Base-by-base conservation (phyloP, 1,140 invertebrate species). In the Dendrolimus punctatus region DNA sequence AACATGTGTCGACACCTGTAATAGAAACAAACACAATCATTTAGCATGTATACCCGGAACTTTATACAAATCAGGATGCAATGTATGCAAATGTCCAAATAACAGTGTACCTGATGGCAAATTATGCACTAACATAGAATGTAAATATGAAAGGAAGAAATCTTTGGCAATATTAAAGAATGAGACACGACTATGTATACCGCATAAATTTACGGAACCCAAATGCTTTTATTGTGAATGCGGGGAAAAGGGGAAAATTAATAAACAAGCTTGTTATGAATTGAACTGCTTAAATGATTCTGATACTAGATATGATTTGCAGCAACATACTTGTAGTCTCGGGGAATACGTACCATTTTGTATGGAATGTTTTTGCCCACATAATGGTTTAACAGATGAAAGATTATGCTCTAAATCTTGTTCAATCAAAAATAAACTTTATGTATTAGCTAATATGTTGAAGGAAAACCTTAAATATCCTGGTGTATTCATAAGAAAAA, bases 211-310 rank as follows among this genome's bases (percentile, higher is more conserved):
- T 52, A 72, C 73, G 0, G 60, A 61, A 43, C 69, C 76, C 0
- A 73, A 49, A 58, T 85, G 82, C 49, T 59, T 78, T n/a, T 83
- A 75, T 53, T 85, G 82, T 45, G 70, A 78, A 41, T 83, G 80
- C 46, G 68, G 54, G 48, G 46, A 56, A 8, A 52, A 73, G 10
- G 74, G 73, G 8, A 53, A 53, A 8, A 55, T 77, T 6, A 73
- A 80, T 55, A 63, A 76, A 56, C 58, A 60, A 10, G 62, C 63
- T 10, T 85, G 82, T 46, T 38, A 78, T 6, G 68, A 84, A 69
- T 43, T 69, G 39, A 66, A 75, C 50, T 85, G 80, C 51, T 52
- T 72, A 2, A 72, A 63, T 53, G 60, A 48, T 9, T 46, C 48
- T 8, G 51, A 72, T 54, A 61, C 60, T 43, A 57, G 58, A 54